Percentiles rank a stretch among this genome's conserved stretches.
Evolutionary conservation across 2,888 invertebrate species (phyloP).

Genomic region (Notocelia uddmanniana): DNA sequence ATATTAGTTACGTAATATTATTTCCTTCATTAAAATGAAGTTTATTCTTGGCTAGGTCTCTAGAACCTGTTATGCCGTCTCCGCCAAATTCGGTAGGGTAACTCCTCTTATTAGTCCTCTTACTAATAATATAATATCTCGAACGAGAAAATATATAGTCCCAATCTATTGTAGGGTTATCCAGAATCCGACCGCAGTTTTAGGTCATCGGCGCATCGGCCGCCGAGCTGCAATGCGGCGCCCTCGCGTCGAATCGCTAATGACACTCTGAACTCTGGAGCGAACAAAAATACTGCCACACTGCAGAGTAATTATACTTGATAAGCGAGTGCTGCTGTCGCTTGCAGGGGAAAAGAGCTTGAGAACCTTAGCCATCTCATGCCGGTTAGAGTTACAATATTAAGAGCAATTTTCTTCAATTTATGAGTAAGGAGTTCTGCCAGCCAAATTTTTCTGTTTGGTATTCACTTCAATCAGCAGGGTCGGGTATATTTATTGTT

Average conservation of each 20-base stretch:
- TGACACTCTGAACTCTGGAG: slow-evolving; percentile 40
- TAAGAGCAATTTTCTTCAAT: no score
- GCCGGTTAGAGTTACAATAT: neutral
- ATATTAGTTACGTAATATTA: no score
- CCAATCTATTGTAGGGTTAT: slow-evolving; percentile 6
- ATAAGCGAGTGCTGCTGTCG: slow-evolving; percentile 23
- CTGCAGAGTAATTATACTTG: slow-evolving; percentile 37
- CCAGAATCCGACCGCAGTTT: slow-evolving; percentile 55
- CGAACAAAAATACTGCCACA: slow-evolving; percentile 38
- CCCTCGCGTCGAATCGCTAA: slow-evolving; percentile 54
- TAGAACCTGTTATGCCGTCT: no score
- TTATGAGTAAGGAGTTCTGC: no score
- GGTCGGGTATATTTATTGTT: no score
- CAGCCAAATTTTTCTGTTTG: no score
- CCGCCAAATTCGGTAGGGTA: no score
- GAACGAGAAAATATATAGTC: neutral
- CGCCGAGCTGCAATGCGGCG: slow-evolving; percentile 72
- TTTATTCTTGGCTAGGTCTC: no score
- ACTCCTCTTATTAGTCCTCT: neutral
- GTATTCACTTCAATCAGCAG: no score
- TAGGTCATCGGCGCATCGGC: slow-evolving; percentile 74
- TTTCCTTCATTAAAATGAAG: no score
- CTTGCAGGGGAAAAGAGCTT: slow-evolving; percentile 1
- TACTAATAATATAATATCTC: neutral
- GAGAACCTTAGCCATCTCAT: slow-evolving; percentile 20